These are phyloP conservation scores for Carassius gibelio DNA, from an alignment of 2,113 vertebrate genomes.

Conservation along the genomic window DNA sequence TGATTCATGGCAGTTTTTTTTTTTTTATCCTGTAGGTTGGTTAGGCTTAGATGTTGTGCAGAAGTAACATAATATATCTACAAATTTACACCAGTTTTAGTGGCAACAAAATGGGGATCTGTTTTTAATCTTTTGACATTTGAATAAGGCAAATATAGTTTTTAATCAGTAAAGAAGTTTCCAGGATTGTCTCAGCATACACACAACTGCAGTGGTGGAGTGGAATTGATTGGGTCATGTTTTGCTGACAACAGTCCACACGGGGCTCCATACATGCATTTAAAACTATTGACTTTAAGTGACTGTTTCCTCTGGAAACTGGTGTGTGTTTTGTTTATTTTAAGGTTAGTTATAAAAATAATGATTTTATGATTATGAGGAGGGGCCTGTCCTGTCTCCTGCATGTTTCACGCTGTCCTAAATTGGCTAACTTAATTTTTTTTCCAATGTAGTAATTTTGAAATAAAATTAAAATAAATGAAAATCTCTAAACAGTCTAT, in stretches of 20 bases:
- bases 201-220: neutral
- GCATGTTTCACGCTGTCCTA: neutral
- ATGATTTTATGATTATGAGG: neutral
- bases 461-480: neutral
- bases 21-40: neutral
- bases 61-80: neutral
- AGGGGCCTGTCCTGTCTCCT: no score
- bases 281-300: constrained; percentile 4
- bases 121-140: neutral
- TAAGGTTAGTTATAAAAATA: neutral
- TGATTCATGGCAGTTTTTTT: no score
- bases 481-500: neutral
- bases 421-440: neutral
- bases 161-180: neutral
- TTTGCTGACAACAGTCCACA: constrained; percentile 28
- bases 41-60: neutral
- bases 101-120: neutral
- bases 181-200: neutral
- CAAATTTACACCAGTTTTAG: neutral
- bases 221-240: neutral
- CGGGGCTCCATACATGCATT: neutral
- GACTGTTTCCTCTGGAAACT: neutral
- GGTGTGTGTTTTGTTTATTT: neutral
- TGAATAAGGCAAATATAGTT: neutral
- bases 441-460: neutral